phyloP scores from a whole-genome alignment of 1,140 invertebrate genomes.

The Caenorhabditis remanei region DNA sequence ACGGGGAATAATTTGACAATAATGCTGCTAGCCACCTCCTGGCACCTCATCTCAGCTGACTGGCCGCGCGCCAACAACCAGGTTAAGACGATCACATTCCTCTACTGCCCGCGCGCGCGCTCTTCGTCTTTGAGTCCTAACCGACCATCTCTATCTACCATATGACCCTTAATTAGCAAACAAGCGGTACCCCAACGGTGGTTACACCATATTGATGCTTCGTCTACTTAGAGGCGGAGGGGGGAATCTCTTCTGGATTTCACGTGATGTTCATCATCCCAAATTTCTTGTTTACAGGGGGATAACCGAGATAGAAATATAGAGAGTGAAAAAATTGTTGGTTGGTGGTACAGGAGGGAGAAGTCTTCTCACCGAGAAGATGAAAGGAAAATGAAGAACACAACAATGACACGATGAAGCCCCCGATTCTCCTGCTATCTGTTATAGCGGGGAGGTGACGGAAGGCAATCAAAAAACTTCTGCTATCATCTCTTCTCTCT shows the following conservation, averaged over 20 bases:
- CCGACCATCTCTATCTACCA: conserved; percentile 44
- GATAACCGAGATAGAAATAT: no score
- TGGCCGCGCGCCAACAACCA: conserved; percentile 50
- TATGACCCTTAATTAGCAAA: conserved; percentile 53
- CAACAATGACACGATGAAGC: conserved; percentile 6
- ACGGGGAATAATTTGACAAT: neutral
- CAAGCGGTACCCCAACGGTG: conserved; percentile 14
- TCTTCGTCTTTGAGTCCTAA: conserved; percentile 31
- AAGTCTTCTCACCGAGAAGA: no score
- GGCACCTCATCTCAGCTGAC: conserved; percentile 53
- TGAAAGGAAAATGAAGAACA: conserved; percentile 9
- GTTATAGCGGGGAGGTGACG: neutral
- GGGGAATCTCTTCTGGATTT: neutral
- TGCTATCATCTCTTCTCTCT: conserved; percentile 20
- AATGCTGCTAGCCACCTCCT: conserved; percentile 15
- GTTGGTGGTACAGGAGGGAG: neutral
- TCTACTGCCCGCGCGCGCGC: neutral
- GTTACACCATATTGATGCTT: neutral
- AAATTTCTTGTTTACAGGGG: neutral
- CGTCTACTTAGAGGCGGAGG: no score
- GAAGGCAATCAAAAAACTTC: conserved; percentile 47
- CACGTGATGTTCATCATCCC: neutral
- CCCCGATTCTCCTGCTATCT: conserved; percentile 30
- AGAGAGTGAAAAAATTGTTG: neutral
- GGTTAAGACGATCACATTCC: conserved; percentile 54